phyloP scores from a whole-genome alignment of 1,140 invertebrate genomes.

The Pemphigus obesinymphae region DNA sequence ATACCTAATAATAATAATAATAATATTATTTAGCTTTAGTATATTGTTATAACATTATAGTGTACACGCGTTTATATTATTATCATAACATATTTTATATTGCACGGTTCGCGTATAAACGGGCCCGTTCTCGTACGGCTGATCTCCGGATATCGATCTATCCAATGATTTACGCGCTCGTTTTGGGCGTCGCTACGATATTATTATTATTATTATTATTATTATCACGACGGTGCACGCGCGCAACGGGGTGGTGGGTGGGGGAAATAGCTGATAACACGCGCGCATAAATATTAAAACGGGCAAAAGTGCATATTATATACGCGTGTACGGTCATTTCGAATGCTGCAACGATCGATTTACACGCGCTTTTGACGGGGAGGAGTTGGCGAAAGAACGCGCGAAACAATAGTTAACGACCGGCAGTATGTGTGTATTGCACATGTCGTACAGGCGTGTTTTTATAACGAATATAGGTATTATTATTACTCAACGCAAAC shows the following conservation, averaged over 20 bases:
- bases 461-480: too few relatives aligned
- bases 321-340: too few relatives aligned
- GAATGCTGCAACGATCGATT: not conserved
- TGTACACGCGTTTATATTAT: not conserved
- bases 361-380: not conserved
- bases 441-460: too few relatives aligned
- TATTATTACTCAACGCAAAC: not conserved
- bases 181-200: not conserved
- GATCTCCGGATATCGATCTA: conserved; percentile 8
- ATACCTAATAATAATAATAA: too few relatives aligned
- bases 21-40: too few relatives aligned
- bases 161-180: not conserved
- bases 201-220: too few relatives aligned
- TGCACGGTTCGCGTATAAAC: not conserved
- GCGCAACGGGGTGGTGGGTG: too few relatives aligned
- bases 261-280: too few relatives aligned
- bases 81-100: not conserved
- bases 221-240: not conserved
- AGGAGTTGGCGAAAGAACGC: not conserved
- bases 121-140: not conserved
- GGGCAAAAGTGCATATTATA: too few relatives aligned
- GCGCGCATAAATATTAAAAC: not conserved
- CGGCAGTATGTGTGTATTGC: not conserved
- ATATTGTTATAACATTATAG: not conserved
- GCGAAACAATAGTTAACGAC: not conserved